Evolutionary conservation across 2,113 vertebrate genomes (phyloP), one percentile per base, ranked within the genome.

Genomic region (Chrysochloris asiatica): DNA sequence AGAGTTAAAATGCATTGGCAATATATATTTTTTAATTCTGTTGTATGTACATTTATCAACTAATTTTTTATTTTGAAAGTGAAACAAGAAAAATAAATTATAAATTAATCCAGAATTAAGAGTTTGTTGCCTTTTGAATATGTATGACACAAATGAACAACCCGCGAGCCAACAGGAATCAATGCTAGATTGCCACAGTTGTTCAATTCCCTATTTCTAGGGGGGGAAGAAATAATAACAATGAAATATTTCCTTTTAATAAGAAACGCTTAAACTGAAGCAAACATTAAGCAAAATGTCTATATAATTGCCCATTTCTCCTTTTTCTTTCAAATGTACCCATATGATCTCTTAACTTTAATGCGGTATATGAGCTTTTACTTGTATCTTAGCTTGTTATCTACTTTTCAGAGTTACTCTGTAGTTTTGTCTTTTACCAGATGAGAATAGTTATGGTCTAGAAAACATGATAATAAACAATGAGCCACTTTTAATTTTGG

Each of bases 231-330:
- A 6, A 47, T 22, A 56, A 22, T 22, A 56, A 22, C 54, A 56
- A 56, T 56, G 24, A 56, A 16, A 56, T 21, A 43, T 7, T 83
- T 84, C 90, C 82, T 91, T 89, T 41, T n/a, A 78, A 54, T 88
- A 90, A 83, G 61, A 94, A 90, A 83, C 72, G 78, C 47, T 95
- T 87, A 93, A 72, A 56, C 7, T 85, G 50, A 91, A 93, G 43
- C 79, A 85, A 93, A 71, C 33, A 79, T 80, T 77, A 77, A 93
- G 50, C 41, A 84, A 85, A 83, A 43, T 41, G 26, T 75, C 28
- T 81, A 24, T n/a, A n/a, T n/a, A 43, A 10, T 77, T 47, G 41
- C 2, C 11, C 4, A 26, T 84, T 82, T 88, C 30, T 73, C 73
- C 50, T 85, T 86, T 72, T n/a, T 52, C 78, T 90, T 80, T 79